These are phyloP conservation scores for Xenopus laevis DNA, from an alignment of 2,113 vertebrate species.

Conservation along the genomic window DNA sequence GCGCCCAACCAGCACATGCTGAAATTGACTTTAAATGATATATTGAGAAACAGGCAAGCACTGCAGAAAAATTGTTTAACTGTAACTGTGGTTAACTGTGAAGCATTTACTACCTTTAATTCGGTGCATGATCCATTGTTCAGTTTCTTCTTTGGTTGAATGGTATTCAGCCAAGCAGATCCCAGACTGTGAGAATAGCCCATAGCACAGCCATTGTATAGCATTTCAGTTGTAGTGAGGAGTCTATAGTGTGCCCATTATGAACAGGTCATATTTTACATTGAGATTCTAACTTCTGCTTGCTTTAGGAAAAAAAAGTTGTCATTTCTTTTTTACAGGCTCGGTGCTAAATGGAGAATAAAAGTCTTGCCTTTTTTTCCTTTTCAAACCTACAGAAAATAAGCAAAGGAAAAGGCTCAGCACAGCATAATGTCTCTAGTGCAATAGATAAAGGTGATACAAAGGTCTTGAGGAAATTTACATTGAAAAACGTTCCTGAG, in stretches of 20 bases:
- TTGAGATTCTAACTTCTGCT: not conserved
- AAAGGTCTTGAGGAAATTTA: slow-evolving; percentile 1
- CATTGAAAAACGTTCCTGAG: not conserved
- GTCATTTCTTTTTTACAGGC: not conserved
- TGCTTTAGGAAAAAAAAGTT: not conserved
- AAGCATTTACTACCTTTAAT: not conserved
- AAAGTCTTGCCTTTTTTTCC: not conserved
- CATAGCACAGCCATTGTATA: not conserved
- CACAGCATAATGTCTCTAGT: not conserved
- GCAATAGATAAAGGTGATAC: slow-evolving; percentile 1
- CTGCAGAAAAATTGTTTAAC: too few relatives aligned
- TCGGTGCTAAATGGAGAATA: not conserved
- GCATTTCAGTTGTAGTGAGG: not conserved
- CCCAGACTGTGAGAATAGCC: not conserved
- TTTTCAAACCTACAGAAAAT: slow-evolving; percentile 5
- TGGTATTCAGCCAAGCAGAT: not conserved
- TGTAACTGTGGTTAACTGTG: too few relatives aligned
- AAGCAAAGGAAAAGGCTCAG: not conserved
- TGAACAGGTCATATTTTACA: not conserved
- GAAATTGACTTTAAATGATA: too few relatives aligned
- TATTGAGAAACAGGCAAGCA: too few relatives aligned
- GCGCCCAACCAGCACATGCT: too few relatives aligned
- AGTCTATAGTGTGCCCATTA: not conserved
- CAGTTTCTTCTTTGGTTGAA: not conserved
- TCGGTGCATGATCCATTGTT: not conserved